phyloP scores from a whole-genome alignment of 2,797 vertebrate genomes.

The Cyclura pinguis region DNA sequence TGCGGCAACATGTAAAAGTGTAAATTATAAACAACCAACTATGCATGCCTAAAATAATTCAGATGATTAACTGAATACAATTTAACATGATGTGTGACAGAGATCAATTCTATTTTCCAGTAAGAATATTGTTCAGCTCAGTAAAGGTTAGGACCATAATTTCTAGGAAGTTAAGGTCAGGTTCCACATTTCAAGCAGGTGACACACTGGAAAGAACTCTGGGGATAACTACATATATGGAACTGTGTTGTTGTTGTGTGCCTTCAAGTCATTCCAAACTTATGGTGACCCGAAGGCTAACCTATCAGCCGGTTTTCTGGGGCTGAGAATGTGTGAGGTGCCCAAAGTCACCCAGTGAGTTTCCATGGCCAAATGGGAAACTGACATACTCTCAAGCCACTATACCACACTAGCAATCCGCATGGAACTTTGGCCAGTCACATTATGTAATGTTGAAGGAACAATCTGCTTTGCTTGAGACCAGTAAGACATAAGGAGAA shows the following conservation, averaged over 20 bases:
- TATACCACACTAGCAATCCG: too few species aligned
- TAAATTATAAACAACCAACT: background rate
- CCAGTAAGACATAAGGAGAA: background rate
- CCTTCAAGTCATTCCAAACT: too few species aligned
- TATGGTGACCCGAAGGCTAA: too few species aligned
- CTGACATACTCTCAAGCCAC: too few species aligned
- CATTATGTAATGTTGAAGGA: background rate
- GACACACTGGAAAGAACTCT: background rate
- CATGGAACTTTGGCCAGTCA: background rate
- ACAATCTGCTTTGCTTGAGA: background rate
- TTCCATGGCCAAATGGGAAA: too few species aligned
- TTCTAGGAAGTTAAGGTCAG: background rate
- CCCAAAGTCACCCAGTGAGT: too few species aligned
- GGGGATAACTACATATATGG: too few species aligned
- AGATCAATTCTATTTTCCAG: background rate
- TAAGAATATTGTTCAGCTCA: background rate
- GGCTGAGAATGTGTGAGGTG: too few species aligned
- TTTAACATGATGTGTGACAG: background rate
- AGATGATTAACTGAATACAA: background rate
- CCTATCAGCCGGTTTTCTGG: too few species aligned
- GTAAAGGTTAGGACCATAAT: background rate
- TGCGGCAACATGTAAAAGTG: background rate
- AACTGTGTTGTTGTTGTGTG: too few species aligned
- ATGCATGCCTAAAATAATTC: background rate
- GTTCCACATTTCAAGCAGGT: background rate